Evolutionary conservation across 2,888 invertebrate species (phyloP).

Genomic region (Deladenus siricidicola): DNA sequence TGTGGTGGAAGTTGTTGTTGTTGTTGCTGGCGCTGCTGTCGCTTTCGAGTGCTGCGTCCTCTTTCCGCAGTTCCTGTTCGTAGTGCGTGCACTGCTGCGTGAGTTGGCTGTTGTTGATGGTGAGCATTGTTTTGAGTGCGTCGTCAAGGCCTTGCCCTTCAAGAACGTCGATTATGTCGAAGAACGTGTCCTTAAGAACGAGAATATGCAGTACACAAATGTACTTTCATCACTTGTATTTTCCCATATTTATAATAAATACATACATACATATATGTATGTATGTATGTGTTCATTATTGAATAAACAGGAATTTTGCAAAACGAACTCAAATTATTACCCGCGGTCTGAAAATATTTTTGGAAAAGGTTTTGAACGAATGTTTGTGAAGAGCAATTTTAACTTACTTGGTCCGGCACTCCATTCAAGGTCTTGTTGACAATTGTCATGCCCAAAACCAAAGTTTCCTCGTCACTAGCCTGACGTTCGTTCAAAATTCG

Average conservation of each 20-base stretch:
- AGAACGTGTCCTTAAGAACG: slow-evolving; percentile 87
- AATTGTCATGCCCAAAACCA: slow-evolving; percentile 89
- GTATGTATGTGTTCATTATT: no score
- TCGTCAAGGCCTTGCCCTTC: slow-evolving; percentile 68
- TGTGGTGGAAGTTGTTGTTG: not conserved
- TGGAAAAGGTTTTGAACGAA: not conserved
- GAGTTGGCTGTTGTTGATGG: slow-evolving; percentile 38
- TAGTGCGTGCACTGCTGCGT: slow-evolving; percentile 49
- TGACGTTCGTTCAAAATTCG: slow-evolving; percentile 83
- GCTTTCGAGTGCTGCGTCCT: slow-evolving; percentile 44
- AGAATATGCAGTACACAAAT: no score
- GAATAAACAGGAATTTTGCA: no score
- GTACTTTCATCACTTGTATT: not conserved
- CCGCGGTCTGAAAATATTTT: not conserved
- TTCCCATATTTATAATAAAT: not conserved
- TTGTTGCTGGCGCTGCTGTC: slow-evolving; percentile 31
- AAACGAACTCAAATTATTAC: no score
- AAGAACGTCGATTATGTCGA: slow-evolving; percentile 87
- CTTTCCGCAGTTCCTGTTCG: slow-evolving; percentile 50
- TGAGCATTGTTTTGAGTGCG: slow-evolving; percentile 38
- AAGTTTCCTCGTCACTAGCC: slow-evolving; percentile 80
- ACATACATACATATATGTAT: not conserved
- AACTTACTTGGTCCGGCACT: slow-evolving; percentile 48
- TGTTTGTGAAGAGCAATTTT: not conserved
- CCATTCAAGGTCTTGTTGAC: slow-evolving; percentile 64